phyloP scores from a whole-genome alignment of 1,140 invertebrate genomes.

The Brachionus angularis region DNA sequence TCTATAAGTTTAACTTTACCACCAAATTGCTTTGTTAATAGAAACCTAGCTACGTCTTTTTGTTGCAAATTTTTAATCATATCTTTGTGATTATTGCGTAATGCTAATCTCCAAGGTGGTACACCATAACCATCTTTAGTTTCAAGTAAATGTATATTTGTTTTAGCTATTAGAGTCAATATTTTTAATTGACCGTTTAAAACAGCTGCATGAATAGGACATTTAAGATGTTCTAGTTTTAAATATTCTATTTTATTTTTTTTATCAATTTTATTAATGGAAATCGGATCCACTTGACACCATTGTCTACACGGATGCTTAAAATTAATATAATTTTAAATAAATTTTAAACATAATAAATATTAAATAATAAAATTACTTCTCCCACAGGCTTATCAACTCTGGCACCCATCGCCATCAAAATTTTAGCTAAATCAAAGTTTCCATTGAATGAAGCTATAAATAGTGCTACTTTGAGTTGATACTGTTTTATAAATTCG shows the following conservation, averaged over 20 bases:
- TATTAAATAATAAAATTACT: neutral
- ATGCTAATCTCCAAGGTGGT: slow-evolving; percentile 31
- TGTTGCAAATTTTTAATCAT: neutral
- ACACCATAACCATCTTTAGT: slow-evolving; percentile 36
- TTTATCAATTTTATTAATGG: neutral
- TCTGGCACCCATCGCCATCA: neutral
- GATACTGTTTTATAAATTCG: slow-evolving; percentile 12
- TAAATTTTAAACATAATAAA: neutral
- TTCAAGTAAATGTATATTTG: slow-evolving; percentile 15
- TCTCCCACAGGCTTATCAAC: neutral
- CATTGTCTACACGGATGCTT: slow-evolving; percentile 43
- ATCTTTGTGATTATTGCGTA: slow-evolving; percentile 42
- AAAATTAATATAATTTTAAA: neutral
- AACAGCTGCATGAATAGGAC: slow-evolving; percentile 40
- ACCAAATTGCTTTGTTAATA: slow-evolving; percentile 36
- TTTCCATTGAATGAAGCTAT: slow-evolving; percentile 32
- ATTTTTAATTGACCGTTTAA: slow-evolving; percentile 14
- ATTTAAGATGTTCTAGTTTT: slow-evolving; percentile 3
- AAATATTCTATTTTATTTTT: neutral
- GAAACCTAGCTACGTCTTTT: slow-evolving; percentile 32
- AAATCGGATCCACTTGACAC: neutral
- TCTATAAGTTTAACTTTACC: slow-evolving; percentile 27
- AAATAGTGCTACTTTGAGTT: slow-evolving; percentile 18
- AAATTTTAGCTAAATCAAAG: slow-evolving; percentile 17
- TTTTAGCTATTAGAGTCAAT: neutral